phyloP scores from a whole-genome alignment of 2,113 vertebrate genomes.

The Bolborhynchus lineola region DNA sequence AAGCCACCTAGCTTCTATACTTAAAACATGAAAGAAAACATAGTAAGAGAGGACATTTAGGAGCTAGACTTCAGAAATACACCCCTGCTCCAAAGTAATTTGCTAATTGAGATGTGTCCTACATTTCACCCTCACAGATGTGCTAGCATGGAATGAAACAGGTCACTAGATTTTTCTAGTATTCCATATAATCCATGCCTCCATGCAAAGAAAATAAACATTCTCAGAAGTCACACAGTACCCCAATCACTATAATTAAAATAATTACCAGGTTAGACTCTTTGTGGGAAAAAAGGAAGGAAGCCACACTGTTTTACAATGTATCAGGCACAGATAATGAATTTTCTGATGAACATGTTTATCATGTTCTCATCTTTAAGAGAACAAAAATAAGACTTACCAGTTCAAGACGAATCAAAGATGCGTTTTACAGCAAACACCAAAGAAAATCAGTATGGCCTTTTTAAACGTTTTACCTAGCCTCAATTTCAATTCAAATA shows the following conservation, averaged over 20 bases:
- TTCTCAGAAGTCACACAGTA: not conserved
- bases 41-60: not conserved
- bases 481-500: not conserved
- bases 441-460: not conserved
- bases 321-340: not conserved
- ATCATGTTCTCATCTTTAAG: not conserved
- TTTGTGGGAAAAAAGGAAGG: not conserved
- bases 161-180: not conserved
- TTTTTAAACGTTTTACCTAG: not conserved
- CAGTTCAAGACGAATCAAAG: not conserved
- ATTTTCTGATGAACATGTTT: not conserved
- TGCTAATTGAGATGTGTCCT: not conserved
- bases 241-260: not conserved
- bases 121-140: rapidly evolving
- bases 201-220: not conserved
- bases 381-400: not conserved
- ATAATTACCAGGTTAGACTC: not conserved
- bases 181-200: not conserved
- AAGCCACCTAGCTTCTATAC: not conserved
- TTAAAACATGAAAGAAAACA: not conserved
- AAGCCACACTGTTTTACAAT: not conserved
- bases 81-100: not conserved
- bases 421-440: not conserved
- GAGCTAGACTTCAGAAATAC: not conserved
- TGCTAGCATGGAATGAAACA: not conserved